Conservation (phyloP, 2,888 invertebrate species). For the Nycteola revayana region DNA sequence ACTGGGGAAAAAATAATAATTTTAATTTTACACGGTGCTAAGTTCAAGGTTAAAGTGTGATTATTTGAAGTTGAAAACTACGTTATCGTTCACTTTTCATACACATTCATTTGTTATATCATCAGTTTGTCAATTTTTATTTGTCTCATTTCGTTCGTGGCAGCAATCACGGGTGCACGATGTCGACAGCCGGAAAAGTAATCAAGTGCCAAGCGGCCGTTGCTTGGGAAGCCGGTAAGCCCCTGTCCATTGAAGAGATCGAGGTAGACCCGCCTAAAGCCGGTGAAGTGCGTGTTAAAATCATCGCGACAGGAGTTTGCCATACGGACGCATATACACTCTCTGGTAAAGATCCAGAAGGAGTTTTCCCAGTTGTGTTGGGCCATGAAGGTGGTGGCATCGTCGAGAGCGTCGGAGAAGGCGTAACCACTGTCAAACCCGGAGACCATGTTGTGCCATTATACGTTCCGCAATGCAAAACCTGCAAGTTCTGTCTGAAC, state of each 20-base stretch:
- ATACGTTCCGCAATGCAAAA: slow-evolving; percentile 97
- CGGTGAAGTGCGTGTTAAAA: slow-evolving; percentile 93
- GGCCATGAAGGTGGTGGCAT: slow-evolving; percentile 98
- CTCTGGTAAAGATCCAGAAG: slow-evolving; percentile 94
- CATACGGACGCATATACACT: slow-evolving; percentile 97
- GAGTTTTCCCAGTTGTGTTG: slow-evolving; percentile 94
- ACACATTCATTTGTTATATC: no score
- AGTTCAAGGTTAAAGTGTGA: slow-evolving; percentile 26
- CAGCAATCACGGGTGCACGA: slow-evolving; percentile 35
- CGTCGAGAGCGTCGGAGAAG: slow-evolving; percentile 98
- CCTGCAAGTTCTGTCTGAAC: slow-evolving; percentile 97
- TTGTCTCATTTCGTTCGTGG: slow-evolving; percentile 38
- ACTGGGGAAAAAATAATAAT: no score
- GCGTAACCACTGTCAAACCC: slow-evolving; percentile 91
- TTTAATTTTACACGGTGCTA: no score
- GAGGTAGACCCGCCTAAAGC: slow-evolving; percentile 97
- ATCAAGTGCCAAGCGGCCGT: slow-evolving; percentile 98
- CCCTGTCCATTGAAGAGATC: slow-evolving; percentile 93
- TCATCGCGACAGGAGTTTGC: slow-evolving; percentile 91
- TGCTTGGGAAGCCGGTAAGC: slow-evolving; percentile 96
- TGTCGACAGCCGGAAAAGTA: slow-evolving; percentile 82
- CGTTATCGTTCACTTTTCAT: slow-evolving; percentile 29
- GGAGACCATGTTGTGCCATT: slow-evolving; percentile 99
- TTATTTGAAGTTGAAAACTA: slow-evolving; percentile 13
- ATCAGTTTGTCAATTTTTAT: slow-evolving; percentile 1